Percentiles rank a stretch among this genome's conserved stretches.
Evolutionary conservation across 2,888 invertebrate species (phyloP).

Genomic region (Troglohyphantes excavatus): DNA sequence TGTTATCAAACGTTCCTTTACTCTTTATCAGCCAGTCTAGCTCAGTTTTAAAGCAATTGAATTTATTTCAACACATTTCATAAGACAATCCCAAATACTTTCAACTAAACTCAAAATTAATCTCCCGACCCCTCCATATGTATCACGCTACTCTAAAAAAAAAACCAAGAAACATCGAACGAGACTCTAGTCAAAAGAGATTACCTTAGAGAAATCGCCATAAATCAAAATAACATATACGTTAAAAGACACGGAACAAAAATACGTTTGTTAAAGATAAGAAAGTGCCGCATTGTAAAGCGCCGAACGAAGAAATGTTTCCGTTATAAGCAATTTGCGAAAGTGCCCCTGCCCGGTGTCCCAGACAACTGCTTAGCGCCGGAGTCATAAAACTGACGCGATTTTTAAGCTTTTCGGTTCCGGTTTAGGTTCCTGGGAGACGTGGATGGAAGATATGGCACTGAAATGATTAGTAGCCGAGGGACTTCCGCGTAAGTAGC

Average conservation of each 20-base stretch:
- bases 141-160: background rate
- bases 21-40: too few species aligned
- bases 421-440: background rate
- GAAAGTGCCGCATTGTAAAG: background rate
- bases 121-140: too few species aligned
- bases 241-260: constrained; percentile 43
- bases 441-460: background rate
- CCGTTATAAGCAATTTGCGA: constrained; percentile 54
- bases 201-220: constrained; percentile 15
- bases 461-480: constrained; percentile 33
- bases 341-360: constrained; percentile 13
- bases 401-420: constrained; percentile 42
- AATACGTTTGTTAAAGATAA: constrained; percentile 45
- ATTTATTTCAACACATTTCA: too few species aligned
- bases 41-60: too few species aligned
- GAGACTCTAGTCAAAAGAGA: constrained; percentile 22
- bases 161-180: background rate
- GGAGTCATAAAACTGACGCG: constrained; percentile 17
- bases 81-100: too few species aligned
- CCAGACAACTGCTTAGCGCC: background rate
- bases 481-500: constrained; percentile 13
- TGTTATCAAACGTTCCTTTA: too few species aligned
- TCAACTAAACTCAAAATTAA: too few species aligned
- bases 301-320: constrained; percentile 33
- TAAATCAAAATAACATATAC: constrained; percentile 58